A percentile compares a stretch with the other conserved stretches of the same genome.
Conservation (phyloP, 2,113 vertebrate species). For the Xiphophorus maculatus region DNA sequence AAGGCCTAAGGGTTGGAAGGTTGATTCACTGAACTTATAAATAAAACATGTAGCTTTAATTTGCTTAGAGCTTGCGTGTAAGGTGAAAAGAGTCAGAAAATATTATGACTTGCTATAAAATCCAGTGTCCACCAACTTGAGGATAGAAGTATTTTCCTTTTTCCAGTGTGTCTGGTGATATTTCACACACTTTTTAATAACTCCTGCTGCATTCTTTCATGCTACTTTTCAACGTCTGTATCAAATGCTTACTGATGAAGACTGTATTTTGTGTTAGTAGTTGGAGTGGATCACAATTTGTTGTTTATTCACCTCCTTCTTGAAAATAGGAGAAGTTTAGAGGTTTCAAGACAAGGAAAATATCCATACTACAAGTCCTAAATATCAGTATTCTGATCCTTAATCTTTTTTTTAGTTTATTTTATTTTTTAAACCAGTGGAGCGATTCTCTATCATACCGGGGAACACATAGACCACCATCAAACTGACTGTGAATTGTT, state of each 20-base stretch:
- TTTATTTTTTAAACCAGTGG: not conserved
- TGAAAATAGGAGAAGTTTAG: too few relatives aligned
- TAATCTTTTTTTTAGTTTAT: not conserved
- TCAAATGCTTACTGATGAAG: not conserved
- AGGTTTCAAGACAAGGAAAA: too few relatives aligned
- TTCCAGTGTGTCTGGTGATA: not conserved
- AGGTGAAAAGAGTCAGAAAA: not conserved
- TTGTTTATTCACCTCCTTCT: too few relatives aligned
- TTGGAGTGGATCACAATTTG: too few relatives aligned
- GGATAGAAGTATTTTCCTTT: not conserved
- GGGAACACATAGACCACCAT: not conserved
- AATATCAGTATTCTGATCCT: not conserved
- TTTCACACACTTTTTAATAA: not conserved
- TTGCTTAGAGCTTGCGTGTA: too few relatives aligned
- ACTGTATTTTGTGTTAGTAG: not conserved
- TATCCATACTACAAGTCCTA: not conserved
- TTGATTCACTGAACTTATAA: not conserved
- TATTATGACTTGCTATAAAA: not conserved
- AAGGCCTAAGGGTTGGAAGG: not conserved
- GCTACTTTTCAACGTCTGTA: not conserved
- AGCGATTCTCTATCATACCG: not conserved
- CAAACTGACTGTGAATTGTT: not conserved
- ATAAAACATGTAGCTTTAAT: not conserved
- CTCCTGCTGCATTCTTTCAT: not conserved
- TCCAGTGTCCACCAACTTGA: not conserved